Base-by-base conservation (phyloP, 2,888 invertebrate genomes). In the Ectemnius continuus region DNA sequence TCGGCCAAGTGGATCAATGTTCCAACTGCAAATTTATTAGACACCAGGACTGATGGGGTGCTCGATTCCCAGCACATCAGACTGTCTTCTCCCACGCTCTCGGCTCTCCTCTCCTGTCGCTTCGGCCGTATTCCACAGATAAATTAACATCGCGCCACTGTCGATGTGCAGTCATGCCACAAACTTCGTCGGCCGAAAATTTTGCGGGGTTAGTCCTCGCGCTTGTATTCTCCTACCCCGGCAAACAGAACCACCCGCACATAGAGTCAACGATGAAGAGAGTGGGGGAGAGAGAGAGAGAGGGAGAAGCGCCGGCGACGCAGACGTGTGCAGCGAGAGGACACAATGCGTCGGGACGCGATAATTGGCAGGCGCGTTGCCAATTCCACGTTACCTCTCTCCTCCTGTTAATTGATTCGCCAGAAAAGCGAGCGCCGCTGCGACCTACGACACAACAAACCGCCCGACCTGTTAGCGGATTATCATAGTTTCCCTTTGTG, bases 341-440 rank as follows among this genome's bases (percentile, higher is more conserved):
- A 74, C 78, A 75, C 80, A 68, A 81, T 78, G 70, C 77, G 81
- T 59, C 80, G 76, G 78, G 78, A 83, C 82, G 82, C 83, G 79
- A 81, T 83, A 83, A 83, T 82, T 83, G 80, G 82, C 80, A 80
- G 83, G 83, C 83, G 74, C 78, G 76, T 82, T 83, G 84, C 83
- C 83, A 83, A 82, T 82, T 82, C 79, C 75, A 52, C 70, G 83
- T 80, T 78, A 66, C 48, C 61, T 63, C 64, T 36, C 36, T 36
- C 36, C 36, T 36, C 36, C 36, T 73, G 78, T 82, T 84, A 83
- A 82, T 83, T 83, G 83, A 84, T 83, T 84, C 80, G 70, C 75
- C 67, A 63, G 82, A 67, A 81, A 77, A 82, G 76, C 81, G 67
- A 69, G 36, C 23, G 23, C 23, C 23, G 23, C 23, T 23, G 3